A percentile compares a stretch with the other conserved stretches of the same genome.
phyloP scores from a whole-genome alignment of 2,888 invertebrate species.

The Calephelis perditalis region DNA sequence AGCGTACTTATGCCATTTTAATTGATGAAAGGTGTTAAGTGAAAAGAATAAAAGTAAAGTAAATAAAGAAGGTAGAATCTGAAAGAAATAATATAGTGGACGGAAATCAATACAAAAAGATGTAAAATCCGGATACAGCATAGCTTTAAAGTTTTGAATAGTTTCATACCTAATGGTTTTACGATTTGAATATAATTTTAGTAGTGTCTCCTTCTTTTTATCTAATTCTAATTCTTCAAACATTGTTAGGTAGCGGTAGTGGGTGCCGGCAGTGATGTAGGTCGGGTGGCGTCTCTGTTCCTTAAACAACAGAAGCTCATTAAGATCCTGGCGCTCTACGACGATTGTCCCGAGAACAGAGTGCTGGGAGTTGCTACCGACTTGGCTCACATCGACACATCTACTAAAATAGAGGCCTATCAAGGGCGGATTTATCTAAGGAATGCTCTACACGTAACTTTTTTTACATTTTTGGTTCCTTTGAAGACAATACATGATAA shows the following conservation, averaged over 20 bases:
- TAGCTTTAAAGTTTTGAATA: no score
- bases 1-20: no score
- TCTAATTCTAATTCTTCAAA: background rate
- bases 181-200: no score
- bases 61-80: no score
- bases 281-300: conserved; percentile 51
- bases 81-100: no score
- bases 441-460: conserved; percentile 44
- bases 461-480: no score
- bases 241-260: conserved; percentile 50
- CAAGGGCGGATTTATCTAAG: conserved; percentile 55
- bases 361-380: conserved; percentile 61
- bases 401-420: conserved; percentile 53
- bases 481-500: no score
- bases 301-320: conserved; percentile 60
- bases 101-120: no score
- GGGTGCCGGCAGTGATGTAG: conserved; percentile 63
- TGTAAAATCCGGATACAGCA: no score
- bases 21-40: no score
- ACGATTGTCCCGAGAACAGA: conserved; percentile 42
- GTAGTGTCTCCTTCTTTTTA: background rate
- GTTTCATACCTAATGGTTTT: no score
- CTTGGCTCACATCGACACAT: conserved; percentile 64
- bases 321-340: conserved; percentile 53
- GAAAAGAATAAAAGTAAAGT: no score